Percentiles rank a stretch among this genome's conserved stretches.
These are phyloP conservation scores for Myiopsitta monachus DNA, from an alignment of 2,113 vertebrate species.

Conservation along the genomic window DNA sequence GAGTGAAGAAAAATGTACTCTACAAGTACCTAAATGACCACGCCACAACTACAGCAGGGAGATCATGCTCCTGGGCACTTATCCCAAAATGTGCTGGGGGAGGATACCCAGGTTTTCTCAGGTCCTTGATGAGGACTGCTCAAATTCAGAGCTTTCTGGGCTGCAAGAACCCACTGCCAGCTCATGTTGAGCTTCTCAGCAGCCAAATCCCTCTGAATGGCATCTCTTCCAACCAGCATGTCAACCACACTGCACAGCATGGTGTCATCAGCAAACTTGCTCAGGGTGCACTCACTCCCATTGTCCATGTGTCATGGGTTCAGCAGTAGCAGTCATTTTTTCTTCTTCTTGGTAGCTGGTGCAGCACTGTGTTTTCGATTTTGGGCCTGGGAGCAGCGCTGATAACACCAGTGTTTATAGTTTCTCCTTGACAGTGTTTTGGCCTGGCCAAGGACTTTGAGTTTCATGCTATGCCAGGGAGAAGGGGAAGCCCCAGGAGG, in stretches of 20 bases:
- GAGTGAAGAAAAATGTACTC: not conserved
- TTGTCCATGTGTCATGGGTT: too few species aligned
- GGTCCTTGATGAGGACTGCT: not conserved
- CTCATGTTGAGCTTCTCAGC: not conserved
- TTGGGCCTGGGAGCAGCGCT: too few species aligned
- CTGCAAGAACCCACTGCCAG: not conserved
- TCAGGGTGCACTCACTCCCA: not conserved
- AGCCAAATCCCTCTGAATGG: not conserved
- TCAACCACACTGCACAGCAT: not conserved
- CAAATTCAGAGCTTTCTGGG: not conserved
- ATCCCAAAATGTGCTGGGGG: not conserved
- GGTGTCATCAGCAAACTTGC: not conserved
- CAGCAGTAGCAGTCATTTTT: too few species aligned
- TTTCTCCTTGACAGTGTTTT: too few species aligned
- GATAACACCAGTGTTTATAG: too few species aligned
- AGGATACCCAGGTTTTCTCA: not conserved
- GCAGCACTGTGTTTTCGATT: too few species aligned
- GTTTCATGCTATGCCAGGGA: too few species aligned
- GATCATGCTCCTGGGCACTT: not conserved
- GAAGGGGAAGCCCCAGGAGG: too few species aligned
- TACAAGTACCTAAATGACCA: not conserved
- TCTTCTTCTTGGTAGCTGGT: too few species aligned
- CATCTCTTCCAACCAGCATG: not conserved
- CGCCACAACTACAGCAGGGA: not conserved
- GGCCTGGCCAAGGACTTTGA: too few species aligned